Evolutionary conservation across 2,113 vertebrate genomes (phyloP).

Genomic region (Salvelinus alpinus): DNA sequence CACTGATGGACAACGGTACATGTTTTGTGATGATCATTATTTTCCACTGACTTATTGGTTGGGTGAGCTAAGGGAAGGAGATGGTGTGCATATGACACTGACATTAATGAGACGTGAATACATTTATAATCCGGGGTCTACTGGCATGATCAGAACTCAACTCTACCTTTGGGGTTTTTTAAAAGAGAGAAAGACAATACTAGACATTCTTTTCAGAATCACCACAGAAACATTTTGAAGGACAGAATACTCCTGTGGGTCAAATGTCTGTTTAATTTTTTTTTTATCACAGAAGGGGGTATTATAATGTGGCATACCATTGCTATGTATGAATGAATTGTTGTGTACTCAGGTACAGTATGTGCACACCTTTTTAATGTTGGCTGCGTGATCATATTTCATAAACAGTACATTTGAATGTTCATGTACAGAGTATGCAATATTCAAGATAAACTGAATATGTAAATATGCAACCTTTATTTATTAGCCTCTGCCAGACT

Average conservation of each 20-base stretch:
- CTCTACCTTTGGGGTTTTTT: slow-evolving; percentile 7
- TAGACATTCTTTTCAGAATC: slow-evolving; percentile 2
- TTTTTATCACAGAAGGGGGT: slow-evolving; percentile 67
- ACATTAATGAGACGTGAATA: slow-evolving; percentile 41
- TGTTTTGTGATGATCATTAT: slow-evolving; percentile 44
- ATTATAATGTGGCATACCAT: slow-evolving; percentile 29
- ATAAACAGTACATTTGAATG: slow-evolving; percentile 79
- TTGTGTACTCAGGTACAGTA: slow-evolving; percentile 35
- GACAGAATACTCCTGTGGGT: slow-evolving; percentile 51
- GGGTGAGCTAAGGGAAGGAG: slow-evolving; percentile 33
- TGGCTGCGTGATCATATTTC: slow-evolving; percentile 79
- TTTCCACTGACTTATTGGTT: slow-evolving; percentile 32
- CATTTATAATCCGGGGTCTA: slow-evolving; percentile 22
- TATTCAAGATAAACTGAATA: slow-evolving; percentile 82
- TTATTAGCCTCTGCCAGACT: slow-evolving; percentile 72
- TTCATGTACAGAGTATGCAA: slow-evolving; percentile 79
- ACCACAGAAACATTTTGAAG: slow-evolving; percentile 21
- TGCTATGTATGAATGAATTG: slow-evolving; percentile 62
- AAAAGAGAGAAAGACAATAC: background rate
- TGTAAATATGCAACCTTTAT: slow-evolving; percentile 80
- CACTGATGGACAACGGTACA: slow-evolving; percentile 40
- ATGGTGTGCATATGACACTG: slow-evolving; percentile 35
- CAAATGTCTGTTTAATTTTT: slow-evolving; percentile 64
- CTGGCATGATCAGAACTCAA: slow-evolving; percentile 22
- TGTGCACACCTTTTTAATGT: slow-evolving; percentile 60